phyloP scores from a whole-genome alignment of 2,113 vertebrate genomes.

The Miniopterus natalensis region DNA sequence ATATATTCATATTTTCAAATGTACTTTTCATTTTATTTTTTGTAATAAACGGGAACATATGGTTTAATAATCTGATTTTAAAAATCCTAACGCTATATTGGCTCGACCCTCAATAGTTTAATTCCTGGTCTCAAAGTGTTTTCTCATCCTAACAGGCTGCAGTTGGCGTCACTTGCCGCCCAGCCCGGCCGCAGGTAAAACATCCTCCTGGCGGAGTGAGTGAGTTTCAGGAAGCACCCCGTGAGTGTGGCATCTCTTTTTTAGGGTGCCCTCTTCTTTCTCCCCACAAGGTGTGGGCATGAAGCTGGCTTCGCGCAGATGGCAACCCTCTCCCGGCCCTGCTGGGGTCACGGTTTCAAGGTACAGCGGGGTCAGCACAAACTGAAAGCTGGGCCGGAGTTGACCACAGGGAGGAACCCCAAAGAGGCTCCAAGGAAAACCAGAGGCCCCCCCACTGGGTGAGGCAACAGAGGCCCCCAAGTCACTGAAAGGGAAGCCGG shows the following conservation, averaged over 20 bases:
- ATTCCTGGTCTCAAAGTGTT: neutral
- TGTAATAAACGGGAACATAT: neutral
- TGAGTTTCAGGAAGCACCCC: neutral
- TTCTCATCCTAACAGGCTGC: neutral
- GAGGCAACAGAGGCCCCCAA: neutral
- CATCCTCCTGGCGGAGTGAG: neutral
- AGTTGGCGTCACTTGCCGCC: neutral
- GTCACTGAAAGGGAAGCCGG: slow-evolving; percentile 60
- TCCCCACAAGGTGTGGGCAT: neutral
- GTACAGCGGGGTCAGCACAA: neutral
- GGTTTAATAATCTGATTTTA: neutral
- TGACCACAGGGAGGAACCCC: neutral
- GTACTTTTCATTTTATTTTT: neutral
- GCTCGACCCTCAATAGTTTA: neutral
- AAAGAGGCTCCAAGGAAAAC: neutral
- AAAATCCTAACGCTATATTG: neutral
- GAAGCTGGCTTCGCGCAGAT: neutral
- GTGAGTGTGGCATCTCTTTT: neutral
- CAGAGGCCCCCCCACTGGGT: neutral
- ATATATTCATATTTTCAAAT: neutral
- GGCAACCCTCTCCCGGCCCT: neutral
- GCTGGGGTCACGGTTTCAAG: neutral
- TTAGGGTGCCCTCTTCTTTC: neutral
- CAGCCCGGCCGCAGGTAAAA: neutral
- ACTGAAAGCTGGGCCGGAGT: neutral